Evolutionary conservation across 2,113 vertebrate genomes (phyloP), one percentile per base, ranked within the genome.

Genomic region (Cichladusa arquata): DNA sequence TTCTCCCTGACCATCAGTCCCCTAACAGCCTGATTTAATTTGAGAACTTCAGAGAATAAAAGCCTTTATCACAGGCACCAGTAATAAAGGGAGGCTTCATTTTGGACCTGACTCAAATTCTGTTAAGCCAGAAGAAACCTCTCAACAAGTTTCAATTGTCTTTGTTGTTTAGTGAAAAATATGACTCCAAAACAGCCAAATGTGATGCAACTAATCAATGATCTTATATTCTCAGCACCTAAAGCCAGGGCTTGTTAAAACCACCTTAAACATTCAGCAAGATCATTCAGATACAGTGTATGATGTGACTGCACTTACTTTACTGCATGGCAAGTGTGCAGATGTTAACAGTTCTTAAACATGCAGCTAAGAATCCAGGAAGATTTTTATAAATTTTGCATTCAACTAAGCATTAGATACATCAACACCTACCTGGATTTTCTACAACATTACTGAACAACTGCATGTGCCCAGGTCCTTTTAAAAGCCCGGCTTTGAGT

Each of bases 21-120:
- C 28, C 33, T 36, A 91, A 82, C 50, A 91, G 40, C 24, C 69
- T 54, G 25, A 93, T 95, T 91, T 90, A 90, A 91, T 90, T 85
- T 54, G 47, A 93, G 66, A 91, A 94, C 57, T 78, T 82, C 34
- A 42, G 50, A 87, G 48, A 94, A 89, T 36, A 83, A 66, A 95
- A 70, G 42, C 34, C 67, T 92, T 77, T 73, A 92, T 74, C 79
- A 56, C 31, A 67, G 53, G 33, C 82, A 88, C 29, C 2, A 48
- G 47, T 54, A 83, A 77, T 66, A 92, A 90, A 83, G 10, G 38
- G 11, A 90, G 61, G 67, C 56, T 92, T 85, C 50, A 47, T 86
- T 93, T 42, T 88, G 88, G 82, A 90, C 34, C n/a, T 0, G 0
- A 81, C 80, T 93, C 85, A 94, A 86, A 83, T 8, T 15, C 19